Percentiles rank a stretch among this genome's conserved stretches.
These are phyloP conservation scores for Acrobasis suavella DNA, from an alignment of 2,888 invertebrate genomes.

Conservation along the genomic window DNA sequence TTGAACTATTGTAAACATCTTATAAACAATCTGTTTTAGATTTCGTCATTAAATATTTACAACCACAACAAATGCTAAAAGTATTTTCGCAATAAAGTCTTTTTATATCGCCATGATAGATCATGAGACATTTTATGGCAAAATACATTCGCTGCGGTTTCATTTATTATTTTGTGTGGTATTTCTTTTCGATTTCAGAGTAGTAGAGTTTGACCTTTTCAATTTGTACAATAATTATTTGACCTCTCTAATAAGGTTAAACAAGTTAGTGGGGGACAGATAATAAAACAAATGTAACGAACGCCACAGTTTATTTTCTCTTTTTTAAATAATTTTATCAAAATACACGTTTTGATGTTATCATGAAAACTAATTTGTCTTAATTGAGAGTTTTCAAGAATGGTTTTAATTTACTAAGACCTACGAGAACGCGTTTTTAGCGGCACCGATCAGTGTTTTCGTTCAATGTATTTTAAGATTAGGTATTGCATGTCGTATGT, in stretches of 20 bases:
- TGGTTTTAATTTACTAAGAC: too few species aligned
- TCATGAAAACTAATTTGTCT: too few species aligned
- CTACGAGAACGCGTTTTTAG: too few species aligned
- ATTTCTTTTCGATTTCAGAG: background rate
- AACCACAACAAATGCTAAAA: background rate
- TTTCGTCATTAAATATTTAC: conserved; percentile 1
- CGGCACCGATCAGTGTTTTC: too few species aligned
- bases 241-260: conserved; percentile 2
- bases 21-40: background rate
- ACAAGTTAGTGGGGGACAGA: background rate
- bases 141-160: conserved; percentile 1
- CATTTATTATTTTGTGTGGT: background rate
- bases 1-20: background rate
- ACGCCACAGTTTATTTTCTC: background rate
- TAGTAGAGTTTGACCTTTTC: background rate
- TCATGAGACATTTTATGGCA: background rate
- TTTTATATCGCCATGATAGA: conserved; percentile 2
- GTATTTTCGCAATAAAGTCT: conserved; percentile 3
- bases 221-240: background rate
- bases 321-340: background rate
- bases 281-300: background rate
- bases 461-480: too few species aligned
- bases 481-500: too few species aligned
- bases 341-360: background rate
- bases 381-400: too few species aligned